Percentiles rank a stretch among this genome's conserved stretches.
phyloP scores from a whole-genome alignment of 1,140 invertebrate species.

The Leptoteleia sp. region DNA sequence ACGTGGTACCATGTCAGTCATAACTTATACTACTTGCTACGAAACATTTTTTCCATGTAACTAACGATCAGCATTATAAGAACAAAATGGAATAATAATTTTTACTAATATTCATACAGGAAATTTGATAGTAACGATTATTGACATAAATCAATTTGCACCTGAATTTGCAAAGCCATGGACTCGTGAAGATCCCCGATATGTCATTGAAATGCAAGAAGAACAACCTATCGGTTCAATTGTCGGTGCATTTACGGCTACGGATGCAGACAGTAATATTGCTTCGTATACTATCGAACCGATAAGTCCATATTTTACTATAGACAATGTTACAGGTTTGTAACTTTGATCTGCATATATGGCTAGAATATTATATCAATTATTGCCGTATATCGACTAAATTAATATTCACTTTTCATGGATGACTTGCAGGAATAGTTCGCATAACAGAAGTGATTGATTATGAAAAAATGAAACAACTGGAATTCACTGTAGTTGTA shows the following conservation, averaged over 20 bases:
- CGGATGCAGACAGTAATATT: constrained; percentile 91
- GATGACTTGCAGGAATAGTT: constrained; percentile 85
- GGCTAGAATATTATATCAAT: not conserved
- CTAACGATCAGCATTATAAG: no score
- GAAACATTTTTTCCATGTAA: no score
- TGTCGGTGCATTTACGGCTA: constrained; percentile 89
- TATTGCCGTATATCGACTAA: no score
- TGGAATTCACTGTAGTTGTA: constrained; percentile 90
- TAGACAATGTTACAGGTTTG: constrained; percentile 87
- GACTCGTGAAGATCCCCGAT: constrained; percentile 86
- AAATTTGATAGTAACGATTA: constrained; percentile 91
- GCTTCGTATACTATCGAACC: constrained; percentile 88
- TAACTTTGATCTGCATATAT: constrained; percentile 5
- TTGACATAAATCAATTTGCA: constrained; percentile 88
- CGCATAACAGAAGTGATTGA: constrained; percentile 90
- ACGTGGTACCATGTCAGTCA: no score
- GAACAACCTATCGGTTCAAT: constrained; percentile 91
- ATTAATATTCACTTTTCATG: no score
- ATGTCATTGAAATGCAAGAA: constrained; percentile 88
- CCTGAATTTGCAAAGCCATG: constrained; percentile 87
- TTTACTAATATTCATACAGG: no score
- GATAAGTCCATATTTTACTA: constrained; percentile 88
- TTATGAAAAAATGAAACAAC: constrained; percentile 88
- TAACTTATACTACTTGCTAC: no score
- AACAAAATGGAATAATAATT: no score